A percentile compares a stretch with the other conserved stretches of the same genome.
Evolutionary conservation across 1,140 invertebrate species (phyloP).

Genomic region (Tribolium madens): DNA sequence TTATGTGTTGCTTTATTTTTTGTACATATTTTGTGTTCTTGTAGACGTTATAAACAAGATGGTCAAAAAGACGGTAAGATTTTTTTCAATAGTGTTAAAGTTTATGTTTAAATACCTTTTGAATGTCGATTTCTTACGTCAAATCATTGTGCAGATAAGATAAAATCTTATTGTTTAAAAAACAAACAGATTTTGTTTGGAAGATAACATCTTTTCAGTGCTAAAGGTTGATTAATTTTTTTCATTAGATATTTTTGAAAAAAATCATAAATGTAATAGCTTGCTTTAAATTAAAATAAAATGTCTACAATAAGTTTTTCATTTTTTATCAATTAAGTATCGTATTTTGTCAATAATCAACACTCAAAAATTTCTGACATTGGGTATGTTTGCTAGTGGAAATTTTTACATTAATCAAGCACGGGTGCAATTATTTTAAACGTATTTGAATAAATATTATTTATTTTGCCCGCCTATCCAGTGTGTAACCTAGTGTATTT

Average conservation of each 20-base stretch:
- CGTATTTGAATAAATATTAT: neutral
- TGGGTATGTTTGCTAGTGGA: too few relatives aligned
- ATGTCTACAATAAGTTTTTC: too few relatives aligned
- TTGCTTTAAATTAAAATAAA: too few relatives aligned
- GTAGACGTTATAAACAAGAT: neutral
- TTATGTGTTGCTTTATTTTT: constrained; percentile 35
- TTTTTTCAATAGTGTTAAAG: too few relatives aligned
- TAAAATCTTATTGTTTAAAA: constrained; percentile 18
- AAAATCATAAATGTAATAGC: too few relatives aligned
- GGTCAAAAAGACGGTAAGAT: constrained; percentile 3
- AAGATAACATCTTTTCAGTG: constrained; percentile 2
- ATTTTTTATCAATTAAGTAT: too few relatives aligned
- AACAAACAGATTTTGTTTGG: constrained; percentile 29
- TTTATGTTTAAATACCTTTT: constrained; percentile 3
- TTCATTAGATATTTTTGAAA: too few relatives aligned
- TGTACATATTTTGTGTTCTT: constrained; percentile 28
- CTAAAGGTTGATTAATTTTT: neutral
- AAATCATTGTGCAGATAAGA: constrained; percentile 4
- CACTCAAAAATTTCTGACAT: too few relatives aligned
- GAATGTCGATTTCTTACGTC: constrained; percentile 16
- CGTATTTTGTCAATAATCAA: too few relatives aligned
- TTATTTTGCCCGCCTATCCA: too few relatives aligned
- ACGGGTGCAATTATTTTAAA: neutral
- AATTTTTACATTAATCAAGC: neutral
- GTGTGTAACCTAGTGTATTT: neutral